Base-by-base conservation (phyloP, 2,888 invertebrate genomes). In the Apoda limacodes region DNA sequence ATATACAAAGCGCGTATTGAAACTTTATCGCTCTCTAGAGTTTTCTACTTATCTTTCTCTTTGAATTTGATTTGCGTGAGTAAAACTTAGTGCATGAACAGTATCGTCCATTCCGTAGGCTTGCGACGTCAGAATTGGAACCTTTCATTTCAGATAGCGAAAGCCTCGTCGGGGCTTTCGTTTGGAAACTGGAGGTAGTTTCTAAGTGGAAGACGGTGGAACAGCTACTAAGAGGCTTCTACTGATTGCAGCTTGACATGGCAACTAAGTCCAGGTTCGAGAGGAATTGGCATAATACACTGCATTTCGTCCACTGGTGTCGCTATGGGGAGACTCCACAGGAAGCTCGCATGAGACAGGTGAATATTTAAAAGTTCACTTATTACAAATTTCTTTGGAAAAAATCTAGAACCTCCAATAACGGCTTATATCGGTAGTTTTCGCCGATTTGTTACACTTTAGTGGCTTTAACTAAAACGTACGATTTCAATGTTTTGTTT, bases 241-340 rank as follows among this genome's bases (percentile, higher is more conserved):
- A 60, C 78, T 80, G 70, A 76, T 82, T 81, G 65, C 81, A 82
- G 78, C 78, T 85, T 60, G 76, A 76, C 51, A 81, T 82, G 65
- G 83, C 84, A 40, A 75, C 82, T 45, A 82, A 81, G 55, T 81
- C 82, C 58, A 72, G 82, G 54, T 84, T 83, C 67, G 82, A 83
- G 70, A 72, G 82, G 51, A 85, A 85, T 60, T 85, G 85, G 84
- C 87, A 82, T 71, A 88, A 85, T 78, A 85, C 83, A 59, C 85
- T 84, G 71, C 86, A 75, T 78, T 85, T 85, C 68, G 83, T 84
- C 45, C 85, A 87, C 62, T 88, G 87, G 86, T 88, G 88, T 66
- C 83, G 88, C 43, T 88, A 89, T 48, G 88, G 87, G 34, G 85
- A 85, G 60, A 83, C 85, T 28, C 85, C 85, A 51, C 84, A 85